Base-by-base conservation (phyloP, 2,113 vertebrate species). In the Setophaga petechia region DNA sequence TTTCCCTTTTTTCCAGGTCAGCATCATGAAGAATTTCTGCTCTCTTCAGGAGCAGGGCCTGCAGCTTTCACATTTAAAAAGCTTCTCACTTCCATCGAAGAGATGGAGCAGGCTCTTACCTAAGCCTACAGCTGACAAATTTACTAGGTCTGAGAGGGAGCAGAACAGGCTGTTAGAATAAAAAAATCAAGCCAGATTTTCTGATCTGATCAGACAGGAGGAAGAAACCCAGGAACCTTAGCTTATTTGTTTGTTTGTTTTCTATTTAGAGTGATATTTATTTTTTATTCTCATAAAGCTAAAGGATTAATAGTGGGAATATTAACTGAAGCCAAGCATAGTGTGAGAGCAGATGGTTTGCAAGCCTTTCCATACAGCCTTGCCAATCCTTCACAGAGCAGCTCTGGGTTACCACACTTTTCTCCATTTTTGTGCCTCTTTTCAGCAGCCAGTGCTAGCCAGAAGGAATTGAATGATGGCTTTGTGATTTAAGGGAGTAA, bases 281-380 rank as follows among this genome's bases (percentile, higher is more conserved):
- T 86, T 93, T 95, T 97, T 96, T n/a, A 41, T 90, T 90, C 76
- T 95, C 62, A 46, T 89, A 65, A 95, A 93, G 46, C 63, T 69
- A 72, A 87, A 95, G 79, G 76, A 75, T 84, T 95, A 91, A 91
- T 90, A 95, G 75, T 57, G 73, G 90, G 88, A 94, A 72, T 61
- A 96, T 71, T 95, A 90, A 67, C 65, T 78, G 92, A 89, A 93
- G 94, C 94, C 94, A 96, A 94, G 59, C 20, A 0, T 93, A 95
- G 79, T 87, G 92, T 89, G 90, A 96, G 75, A 96, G 76, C 88
- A 96, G 95, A 93, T 94, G 92, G 85, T 95, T 93, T 95, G 90
- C 96, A 96, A 95, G 92, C 83, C 73, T 92, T 88, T 85, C 79
- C 8, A 5, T 47, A 37, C 57, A 86, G 65, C 61, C 39, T 74